Percentiles rank a stretch among this genome's conserved stretches.
Evolutionary conservation across 2,888 invertebrate species (phyloP).

Genomic region (Melanostoma mellinum): DNA sequence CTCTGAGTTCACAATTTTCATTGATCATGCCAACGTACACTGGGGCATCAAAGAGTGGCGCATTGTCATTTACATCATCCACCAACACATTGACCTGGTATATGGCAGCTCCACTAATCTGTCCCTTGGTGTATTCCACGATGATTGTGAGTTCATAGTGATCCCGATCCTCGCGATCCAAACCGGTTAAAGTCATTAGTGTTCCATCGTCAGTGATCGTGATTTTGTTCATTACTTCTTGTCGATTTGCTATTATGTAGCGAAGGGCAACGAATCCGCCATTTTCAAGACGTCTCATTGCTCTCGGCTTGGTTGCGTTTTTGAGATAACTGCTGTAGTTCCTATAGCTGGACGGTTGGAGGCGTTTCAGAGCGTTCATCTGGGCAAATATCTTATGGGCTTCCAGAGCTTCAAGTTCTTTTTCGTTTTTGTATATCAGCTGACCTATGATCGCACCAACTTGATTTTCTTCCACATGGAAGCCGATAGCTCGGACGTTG

Average conservation of each 20-base stretch:
- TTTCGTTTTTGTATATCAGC: slow-evolving; percentile 84
- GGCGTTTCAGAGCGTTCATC: slow-evolving; percentile 75
- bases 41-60: slow-evolving; percentile 89
- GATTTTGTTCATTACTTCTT: slow-evolving; percentile 90
- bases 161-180: slow-evolving; percentile 90
- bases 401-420: slow-evolving; percentile 76
- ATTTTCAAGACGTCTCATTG: slow-evolving; percentile 76
- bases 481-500: slow-evolving; percentile 87
- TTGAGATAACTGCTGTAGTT: slow-evolving; percentile 73
- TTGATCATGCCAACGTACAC: slow-evolving; percentile 89
- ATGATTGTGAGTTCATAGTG: slow-evolving; percentile 90
- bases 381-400: slow-evolving; percentile 60
- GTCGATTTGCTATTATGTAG: slow-evolving; percentile 91
- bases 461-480: slow-evolving; percentile 89
- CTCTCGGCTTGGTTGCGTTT: slow-evolving; percentile 66
- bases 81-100: slow-evolving; percentile 91
- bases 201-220: slow-evolving; percentile 90
- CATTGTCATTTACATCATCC: slow-evolving; percentile 93
- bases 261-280: slow-evolving; percentile 83
- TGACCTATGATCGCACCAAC: slow-evolving; percentile 89
- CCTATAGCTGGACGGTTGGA: slow-evolving; percentile 73
- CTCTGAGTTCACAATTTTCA: slow-evolving; percentile 89
- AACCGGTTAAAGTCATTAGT: slow-evolving; percentile 88
- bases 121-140: slow-evolving; percentile 89
- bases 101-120: slow-evolving; percentile 87